Evolutionary conservation across 2,113 vertebrate species (phyloP).

Genomic region (Rhizomys pruinosus): DNA sequence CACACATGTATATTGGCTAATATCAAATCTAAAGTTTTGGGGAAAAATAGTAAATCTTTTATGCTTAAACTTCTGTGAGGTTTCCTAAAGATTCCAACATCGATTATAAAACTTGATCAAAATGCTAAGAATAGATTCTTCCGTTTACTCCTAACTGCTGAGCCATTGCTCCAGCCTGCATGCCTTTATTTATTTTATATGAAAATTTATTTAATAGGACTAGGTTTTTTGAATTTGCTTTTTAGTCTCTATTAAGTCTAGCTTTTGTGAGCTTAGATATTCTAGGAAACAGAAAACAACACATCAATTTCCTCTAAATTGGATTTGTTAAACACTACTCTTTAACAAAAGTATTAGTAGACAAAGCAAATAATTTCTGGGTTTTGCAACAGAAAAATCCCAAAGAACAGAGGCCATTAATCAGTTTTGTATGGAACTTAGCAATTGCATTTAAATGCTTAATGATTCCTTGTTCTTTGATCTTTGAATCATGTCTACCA

Average conservation of each 20-base stretch:
- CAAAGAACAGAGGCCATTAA: background rate
- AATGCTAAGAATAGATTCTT: background rate
- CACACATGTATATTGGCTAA: too few relatives aligned
- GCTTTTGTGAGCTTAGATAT: background rate
- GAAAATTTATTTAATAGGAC: background rate
- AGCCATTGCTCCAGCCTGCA: too few relatives aligned
- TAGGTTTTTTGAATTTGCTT: background rate
- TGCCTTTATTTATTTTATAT: background rate
- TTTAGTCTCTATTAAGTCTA: background rate
- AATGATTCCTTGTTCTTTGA: background rate
- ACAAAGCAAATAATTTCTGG: conserved; percentile 51
- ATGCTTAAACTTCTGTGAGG: background rate
- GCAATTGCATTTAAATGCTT: background rate
- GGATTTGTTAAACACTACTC: conserved; percentile 21
- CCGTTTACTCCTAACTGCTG: too few relatives aligned
- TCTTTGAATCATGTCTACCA: background rate
- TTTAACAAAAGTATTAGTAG: background rate
- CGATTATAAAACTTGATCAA: background rate
- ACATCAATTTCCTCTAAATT: background rate
- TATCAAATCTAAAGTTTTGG: too few relatives aligned
- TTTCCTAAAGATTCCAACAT: background rate
- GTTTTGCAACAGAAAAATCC: background rate
- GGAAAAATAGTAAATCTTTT: too few relatives aligned
- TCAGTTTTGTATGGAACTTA: conserved; percentile 28
- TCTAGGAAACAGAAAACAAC: background rate